Evolutionary conservation across 1,140 invertebrate species (phyloP).

Genomic region (Caenorhabditis latens): DNA sequence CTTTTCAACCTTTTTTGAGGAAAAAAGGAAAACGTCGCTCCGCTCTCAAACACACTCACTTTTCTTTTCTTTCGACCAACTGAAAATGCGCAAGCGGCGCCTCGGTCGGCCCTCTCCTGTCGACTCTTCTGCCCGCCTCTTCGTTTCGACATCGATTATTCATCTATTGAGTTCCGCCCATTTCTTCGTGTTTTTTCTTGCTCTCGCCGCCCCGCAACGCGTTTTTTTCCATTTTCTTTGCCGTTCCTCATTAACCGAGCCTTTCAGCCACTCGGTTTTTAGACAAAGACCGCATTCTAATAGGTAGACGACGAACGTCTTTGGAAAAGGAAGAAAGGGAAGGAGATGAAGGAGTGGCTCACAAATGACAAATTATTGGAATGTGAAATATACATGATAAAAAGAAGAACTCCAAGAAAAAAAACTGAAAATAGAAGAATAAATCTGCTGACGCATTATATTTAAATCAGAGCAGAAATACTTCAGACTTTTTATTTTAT

Average conservation of each 20-base stretch:
- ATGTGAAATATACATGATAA: not conserved
- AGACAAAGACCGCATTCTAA: slow-evolving; percentile 18
- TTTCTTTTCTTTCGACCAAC: slow-evolving; percentile 31
- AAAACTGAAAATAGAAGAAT: too few relatives aligned
- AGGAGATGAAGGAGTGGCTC: not conserved
- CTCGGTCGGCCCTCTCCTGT: slow-evolving; percentile 35
- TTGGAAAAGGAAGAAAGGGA: not conserved
- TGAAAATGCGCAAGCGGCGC: slow-evolving; percentile 41
- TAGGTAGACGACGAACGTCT: slow-evolving; percentile 29
- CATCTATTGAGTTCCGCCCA: slow-evolving; percentile 55
- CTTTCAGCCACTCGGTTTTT: not conserved
- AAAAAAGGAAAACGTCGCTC: slow-evolving; percentile 13
- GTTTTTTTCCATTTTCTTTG: not conserved
- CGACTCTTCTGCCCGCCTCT: slow-evolving; percentile 49
- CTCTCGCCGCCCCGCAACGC: slow-evolving; percentile 10
- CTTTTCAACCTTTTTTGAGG: slow-evolving; percentile 54
- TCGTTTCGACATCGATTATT: slow-evolving; percentile 55
- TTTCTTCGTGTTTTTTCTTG: slow-evolving; percentile 51
- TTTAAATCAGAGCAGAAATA: too few relatives aligned
- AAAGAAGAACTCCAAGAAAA: too few relatives aligned
- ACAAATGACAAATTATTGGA: not conserved
- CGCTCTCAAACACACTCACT: slow-evolving; percentile 27
- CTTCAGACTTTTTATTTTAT: too few relatives aligned
- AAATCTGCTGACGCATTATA: too few relatives aligned
- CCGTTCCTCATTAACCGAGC: not conserved